Conservation (phyloP, 1,140 invertebrate species). For the Drosophila bifasciata region DNA sequence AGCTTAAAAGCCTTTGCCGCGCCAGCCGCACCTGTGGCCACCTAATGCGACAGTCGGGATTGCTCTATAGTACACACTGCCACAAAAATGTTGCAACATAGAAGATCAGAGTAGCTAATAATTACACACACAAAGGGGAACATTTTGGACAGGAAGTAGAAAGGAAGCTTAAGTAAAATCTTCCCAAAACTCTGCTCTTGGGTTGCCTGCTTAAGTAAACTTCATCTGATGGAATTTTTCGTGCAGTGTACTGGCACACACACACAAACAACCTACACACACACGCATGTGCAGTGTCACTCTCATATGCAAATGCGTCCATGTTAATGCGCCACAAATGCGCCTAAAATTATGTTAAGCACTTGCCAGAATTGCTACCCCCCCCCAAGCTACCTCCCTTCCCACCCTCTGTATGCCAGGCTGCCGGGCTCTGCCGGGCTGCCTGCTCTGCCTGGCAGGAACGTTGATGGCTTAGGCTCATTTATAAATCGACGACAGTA, state of each 20-base stretch:
- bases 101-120: too few species aligned
- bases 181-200: too few species aligned
- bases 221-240: too few species aligned
- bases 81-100: too few species aligned
- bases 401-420: background rate
- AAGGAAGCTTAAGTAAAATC: too few species aligned
- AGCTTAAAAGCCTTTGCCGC: conserved; percentile 54
- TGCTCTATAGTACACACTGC: too few species aligned
- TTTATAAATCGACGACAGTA: conserved; percentile 78
- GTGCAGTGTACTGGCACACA: conserved; percentile 21
- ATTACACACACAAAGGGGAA: conserved; percentile 14
- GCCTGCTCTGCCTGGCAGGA: background rate
- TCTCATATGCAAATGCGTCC: conserved; percentile 32
- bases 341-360: conserved; percentile 72
- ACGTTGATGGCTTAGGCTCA: conserved; percentile 71
- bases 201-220: too few species aligned
- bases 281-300: background rate
- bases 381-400: too few species aligned
- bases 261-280: too few species aligned
- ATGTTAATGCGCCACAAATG: conserved; percentile 63
- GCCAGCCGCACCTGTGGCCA: conserved; percentile 47
- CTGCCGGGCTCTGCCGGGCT: too few species aligned
- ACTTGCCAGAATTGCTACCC: conserved; percentile 35
- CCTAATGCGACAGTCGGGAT: conserved; percentile 15
- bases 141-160: too few species aligned